These are phyloP conservation scores for Embiotoca jacksoni DNA, from an alignment of 2,113 vertebrate species.

Conservation along the genomic window DNA sequence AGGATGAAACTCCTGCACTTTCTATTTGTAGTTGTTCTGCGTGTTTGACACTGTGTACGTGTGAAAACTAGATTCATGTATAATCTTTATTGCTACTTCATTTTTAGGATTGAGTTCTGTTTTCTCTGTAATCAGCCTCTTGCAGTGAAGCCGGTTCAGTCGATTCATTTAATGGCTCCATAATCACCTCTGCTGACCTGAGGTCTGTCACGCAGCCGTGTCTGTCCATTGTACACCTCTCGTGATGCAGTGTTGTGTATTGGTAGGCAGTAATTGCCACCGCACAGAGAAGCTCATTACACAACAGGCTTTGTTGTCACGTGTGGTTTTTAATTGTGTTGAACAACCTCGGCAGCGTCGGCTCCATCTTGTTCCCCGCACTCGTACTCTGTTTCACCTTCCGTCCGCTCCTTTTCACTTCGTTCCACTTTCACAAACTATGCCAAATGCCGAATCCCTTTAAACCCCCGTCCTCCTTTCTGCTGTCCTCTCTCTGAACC, in stretches of 20 bases:
- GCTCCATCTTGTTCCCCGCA: slow-evolving; percentile 15
- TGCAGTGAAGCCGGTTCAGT: slow-evolving; percentile 4
- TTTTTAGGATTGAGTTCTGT: neutral
- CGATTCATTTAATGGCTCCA: slow-evolving; percentile 41
- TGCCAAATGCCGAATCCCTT: slow-evolving; percentile 54
- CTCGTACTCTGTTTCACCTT: slow-evolving; percentile 60
- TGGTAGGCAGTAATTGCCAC: slow-evolving; percentile 64
- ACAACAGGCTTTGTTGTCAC: slow-evolving; percentile 47
- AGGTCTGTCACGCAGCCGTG: slow-evolving; percentile 20
- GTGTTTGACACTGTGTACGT: neutral
- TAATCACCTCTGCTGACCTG: slow-evolving; percentile 47
- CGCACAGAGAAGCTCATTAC: slow-evolving; percentile 61
- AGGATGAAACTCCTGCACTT: too few relatives aligned
- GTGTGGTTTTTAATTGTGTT: slow-evolving; percentile 66
- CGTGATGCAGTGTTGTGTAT: slow-evolving; percentile 53
- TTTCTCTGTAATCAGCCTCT: slow-evolving; percentile 13
- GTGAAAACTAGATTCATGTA: neutral
- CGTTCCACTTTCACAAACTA: slow-evolving; percentile 49
- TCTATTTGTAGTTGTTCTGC: too few relatives aligned
- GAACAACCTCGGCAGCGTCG: slow-evolving; percentile 45
- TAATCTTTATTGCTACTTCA: too few relatives aligned
- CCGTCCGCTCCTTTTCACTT: slow-evolving; percentile 45
- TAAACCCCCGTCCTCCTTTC: slow-evolving; percentile 48
- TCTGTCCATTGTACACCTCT: slow-evolving; percentile 31
- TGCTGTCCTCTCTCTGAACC: slow-evolving; percentile 64